Base-by-base conservation (phyloP, 2,113 vertebrate species). In the Anas platyrhynchos region DNA sequence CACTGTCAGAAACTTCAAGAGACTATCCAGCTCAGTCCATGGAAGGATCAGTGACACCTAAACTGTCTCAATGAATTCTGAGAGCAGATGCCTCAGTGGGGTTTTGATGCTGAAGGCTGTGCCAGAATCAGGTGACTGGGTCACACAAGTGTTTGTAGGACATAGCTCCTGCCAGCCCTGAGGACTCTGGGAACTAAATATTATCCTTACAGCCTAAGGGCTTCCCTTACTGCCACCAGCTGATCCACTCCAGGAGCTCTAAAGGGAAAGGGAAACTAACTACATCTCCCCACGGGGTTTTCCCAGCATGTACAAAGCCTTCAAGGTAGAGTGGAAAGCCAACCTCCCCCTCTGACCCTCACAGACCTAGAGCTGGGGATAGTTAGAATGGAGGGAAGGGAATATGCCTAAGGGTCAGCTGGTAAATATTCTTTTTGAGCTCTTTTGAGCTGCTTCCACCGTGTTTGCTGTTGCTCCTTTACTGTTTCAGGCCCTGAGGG, bases 91-190 rank as follows among this genome's bases (percentile, higher is more conserved):
- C 72, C 25, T 89, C 58, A 22, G 23, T 86, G 41, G 75, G 67
- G 43, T 25, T 85, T 74, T 74, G 62, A 41, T 52, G 20, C 8
- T 83, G 65, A 58, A 78, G 85, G 56, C 72, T 67, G 43, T 78
- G 66, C 50, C 17, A 56, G 65, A 18, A 41, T n/a, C 43, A 16
- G n/a, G 41, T 66, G 17, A n/a, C 13, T 16, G 55, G 38, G 21
- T 31, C 0, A 0, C 50, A 55, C n/a, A 36, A 1, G 0, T 0
- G 0, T 68, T 75, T 82, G 2, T 4, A 54, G 68, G 62, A 56
- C 14, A 22, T 4, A 38, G 13, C 84, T 83, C 38, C 31, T 4
- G 3, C 20, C 65, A 86, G 25, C n/a, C 46, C 55, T 31, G n/a
- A 85, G 41, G 43, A 22, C 52, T 46, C 46, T 14, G 21, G 59